Base-by-base conservation (phyloP, 2,888 invertebrate genomes). In the Brenthis ino region DNA sequence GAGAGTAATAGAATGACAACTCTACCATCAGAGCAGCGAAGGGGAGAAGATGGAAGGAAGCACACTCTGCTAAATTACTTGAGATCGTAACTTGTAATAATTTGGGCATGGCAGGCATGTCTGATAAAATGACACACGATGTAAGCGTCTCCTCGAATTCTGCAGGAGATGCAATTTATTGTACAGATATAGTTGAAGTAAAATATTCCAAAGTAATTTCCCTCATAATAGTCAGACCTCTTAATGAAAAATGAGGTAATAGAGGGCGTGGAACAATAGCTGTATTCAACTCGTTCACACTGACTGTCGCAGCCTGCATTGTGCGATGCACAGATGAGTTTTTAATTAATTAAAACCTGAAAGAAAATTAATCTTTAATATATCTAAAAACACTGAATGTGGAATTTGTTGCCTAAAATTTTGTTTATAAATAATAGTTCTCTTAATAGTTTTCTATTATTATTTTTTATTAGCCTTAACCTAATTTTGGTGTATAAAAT, bases 191-290 rank as follows among this genome's bases (percentile, higher is more conserved):
- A 63, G 47, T 57, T 67, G 33, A 51, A 57, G 65, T 57, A 48
- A 68, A 65, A 68, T 58, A 70, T 72, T 72, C 24, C 63, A 60
- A 69, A 72, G 64, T 67, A 67, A 65, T 69, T 67, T 72, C 57
- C 58, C 24, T 65, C 67, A 56, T 64, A 70, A 68, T 70, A 64
- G 57, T 63, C 64, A 54, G 70, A 70, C 63, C 69, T 69, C 63
- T 67, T 72, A 70, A 72, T 72, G 70, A 72, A 68, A 72, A 72
- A 72, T 68, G 61, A 72, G 67, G 67, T 70, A 70, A 72, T 70
- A 68, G 71, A 68, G 67, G 67, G 58, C 54, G 55, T 14, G 28
- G 57, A 61, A 72, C 72, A 72, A 72, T 72, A 55, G 67, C 47
- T 43, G 51, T 37, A 68, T 65, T 70, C 67, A 65, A 63, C 65